A percentile compares a stretch with the other conserved stretches of the same genome.
Evolutionary conservation across 2,113 vertebrate genomes (phyloP).

Genomic region (Psophia crepitans): DNA sequence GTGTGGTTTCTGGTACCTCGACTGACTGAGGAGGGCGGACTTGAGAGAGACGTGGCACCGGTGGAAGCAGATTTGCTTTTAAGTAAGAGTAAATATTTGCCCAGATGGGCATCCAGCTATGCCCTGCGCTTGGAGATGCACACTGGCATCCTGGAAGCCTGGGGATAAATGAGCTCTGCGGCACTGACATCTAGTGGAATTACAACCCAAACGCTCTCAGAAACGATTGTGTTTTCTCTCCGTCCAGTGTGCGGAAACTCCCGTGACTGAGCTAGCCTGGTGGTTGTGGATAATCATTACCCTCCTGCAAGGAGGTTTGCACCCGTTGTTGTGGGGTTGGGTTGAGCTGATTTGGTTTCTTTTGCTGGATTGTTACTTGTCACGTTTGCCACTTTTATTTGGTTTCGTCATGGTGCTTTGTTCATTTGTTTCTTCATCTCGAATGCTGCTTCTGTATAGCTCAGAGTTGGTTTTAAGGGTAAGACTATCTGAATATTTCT

Average conservation of each 20-base stretch:
- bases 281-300: not conserved
- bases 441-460: not conserved
- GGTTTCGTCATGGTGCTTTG: not conserved
- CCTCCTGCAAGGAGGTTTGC: not conserved
- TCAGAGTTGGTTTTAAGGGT: not conserved
- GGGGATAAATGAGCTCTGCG: not conserved
- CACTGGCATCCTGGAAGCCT: not conserved
- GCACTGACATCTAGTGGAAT: slow-evolving; percentile 71
- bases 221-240: not conserved
- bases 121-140: not conserved
- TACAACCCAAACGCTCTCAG: not conserved
- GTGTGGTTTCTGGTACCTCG: not conserved
- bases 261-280: not conserved
- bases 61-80: not conserved
- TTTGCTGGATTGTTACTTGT: not conserved
- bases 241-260: not conserved
- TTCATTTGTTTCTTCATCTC: not conserved
- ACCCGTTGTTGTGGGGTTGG: not conserved
- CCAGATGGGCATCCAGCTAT: not conserved
- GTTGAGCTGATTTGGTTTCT: not conserved
- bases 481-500: not conserved
- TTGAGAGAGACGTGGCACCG: not conserved
- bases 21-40: not conserved
- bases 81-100: not conserved
- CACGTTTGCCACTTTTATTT: not conserved